Evolutionary conservation across 2,113 vertebrate species (phyloP).

Genomic region (Eidolon helvum): DNA sequence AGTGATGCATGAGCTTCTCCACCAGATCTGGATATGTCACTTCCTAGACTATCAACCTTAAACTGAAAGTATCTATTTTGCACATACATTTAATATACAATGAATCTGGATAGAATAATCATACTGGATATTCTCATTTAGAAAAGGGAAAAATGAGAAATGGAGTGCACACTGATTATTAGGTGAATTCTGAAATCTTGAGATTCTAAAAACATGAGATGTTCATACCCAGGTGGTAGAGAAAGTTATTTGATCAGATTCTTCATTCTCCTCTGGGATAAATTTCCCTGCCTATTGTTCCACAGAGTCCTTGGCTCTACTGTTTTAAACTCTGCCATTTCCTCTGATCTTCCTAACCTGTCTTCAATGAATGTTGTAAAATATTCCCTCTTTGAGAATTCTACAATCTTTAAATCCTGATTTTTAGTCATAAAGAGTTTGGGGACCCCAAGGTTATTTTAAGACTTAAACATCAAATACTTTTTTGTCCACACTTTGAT

Average conservation of each 20-base stretch:
- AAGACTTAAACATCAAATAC: neutral
- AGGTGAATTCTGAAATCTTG: neutral
- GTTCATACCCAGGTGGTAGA: accelerated
- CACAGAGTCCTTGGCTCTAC: neutral
- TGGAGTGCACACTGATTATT: neutral
- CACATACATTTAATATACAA: neutral
- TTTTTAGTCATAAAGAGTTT: neutral
- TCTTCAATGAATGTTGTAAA: neutral
- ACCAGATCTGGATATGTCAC: neutral
- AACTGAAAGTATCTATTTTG: neutral
- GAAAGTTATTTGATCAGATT: neutral
- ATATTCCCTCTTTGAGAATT: neutral
- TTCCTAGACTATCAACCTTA: neutral
- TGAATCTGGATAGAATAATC: neutral
- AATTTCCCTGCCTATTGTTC: neutral
- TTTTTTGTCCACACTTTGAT: neutral
- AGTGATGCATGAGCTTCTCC: neutral
- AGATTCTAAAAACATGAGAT: neutral
- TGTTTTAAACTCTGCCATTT: neutral
- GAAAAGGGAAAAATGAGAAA: neutral
- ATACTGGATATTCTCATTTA: neutral
- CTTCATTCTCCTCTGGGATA: neutral
- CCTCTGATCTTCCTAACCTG: neutral
- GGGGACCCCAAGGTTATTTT: neutral
- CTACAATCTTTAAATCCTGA: neutral